These are phyloP conservation scores for Parapristionchus giblindavisi DNA, from an alignment of 2,888 invertebrate genomes.

Conservation along the genomic window DNA sequence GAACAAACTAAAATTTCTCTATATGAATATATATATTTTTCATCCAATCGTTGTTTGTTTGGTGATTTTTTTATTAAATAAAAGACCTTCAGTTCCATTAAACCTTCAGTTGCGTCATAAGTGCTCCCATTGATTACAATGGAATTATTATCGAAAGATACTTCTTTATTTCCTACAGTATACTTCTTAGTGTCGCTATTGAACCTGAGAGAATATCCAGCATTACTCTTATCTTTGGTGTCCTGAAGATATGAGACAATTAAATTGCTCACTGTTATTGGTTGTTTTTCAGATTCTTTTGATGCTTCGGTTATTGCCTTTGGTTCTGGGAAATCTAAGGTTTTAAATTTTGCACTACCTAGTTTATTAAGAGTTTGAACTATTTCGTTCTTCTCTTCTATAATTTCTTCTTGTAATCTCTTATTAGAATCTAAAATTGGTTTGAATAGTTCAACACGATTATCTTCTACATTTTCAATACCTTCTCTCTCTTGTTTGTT, in stretches of 20 bases:
- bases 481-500: slow-evolving; percentile 44
- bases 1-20: slow-evolving; percentile 50
- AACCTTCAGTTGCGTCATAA: slow-evolving; percentile 45
- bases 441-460: slow-evolving; percentile 54
- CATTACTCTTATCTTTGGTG: slow-evolving; percentile 49
- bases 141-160: slow-evolving; percentile 48
- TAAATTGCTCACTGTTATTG: slow-evolving; percentile 43
- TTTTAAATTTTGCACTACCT: slow-evolving; percentile 1
- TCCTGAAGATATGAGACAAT: slow-evolving; percentile 53
- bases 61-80: slow-evolving; percentile 54
- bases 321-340: slow-evolving; percentile 30
- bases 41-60: slow-evolving; percentile 39
- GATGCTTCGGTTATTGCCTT: slow-evolving; percentile 27
- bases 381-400: slow-evolving; percentile 56
- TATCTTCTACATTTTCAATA: slow-evolving; percentile 49
- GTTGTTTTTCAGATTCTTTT: slow-evolving; percentile 41
- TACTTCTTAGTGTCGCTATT: slow-evolving; percentile 38
- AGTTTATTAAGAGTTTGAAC: slow-evolving; percentile 48
- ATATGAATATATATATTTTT: slow-evolving; percentile 48
- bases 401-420: slow-evolving; percentile 53
- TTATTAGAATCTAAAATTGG: slow-evolving; percentile 54
- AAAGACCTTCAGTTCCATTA: slow-evolving; percentile 57
- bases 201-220: slow-evolving; percentile 50
- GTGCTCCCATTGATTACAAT: slow-evolving; percentile 42
- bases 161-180: slow-evolving; percentile 52